Evolutionary conservation across 2,113 vertebrate genomes (phyloP), one percentile per base, ranked within the genome.

Genomic region (Phylloscopus trochiloides): DNA sequence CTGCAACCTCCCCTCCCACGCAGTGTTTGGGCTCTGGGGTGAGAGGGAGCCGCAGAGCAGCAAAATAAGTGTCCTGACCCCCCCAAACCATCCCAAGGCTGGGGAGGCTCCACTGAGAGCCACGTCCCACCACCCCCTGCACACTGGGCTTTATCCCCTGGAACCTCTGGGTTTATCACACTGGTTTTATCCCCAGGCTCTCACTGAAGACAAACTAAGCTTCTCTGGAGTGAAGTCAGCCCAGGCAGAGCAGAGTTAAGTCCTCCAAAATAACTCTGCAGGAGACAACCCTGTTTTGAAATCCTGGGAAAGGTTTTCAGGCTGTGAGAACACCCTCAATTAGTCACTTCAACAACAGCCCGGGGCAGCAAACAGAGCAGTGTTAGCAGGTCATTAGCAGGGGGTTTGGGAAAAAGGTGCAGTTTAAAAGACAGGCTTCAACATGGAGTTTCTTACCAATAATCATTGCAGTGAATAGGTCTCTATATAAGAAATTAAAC

Each of bases 401-500:
- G 38, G 59, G 80, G 87, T 80, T 95, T 77, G 12, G 20, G 59
- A 79, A 86, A 92, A 90, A 94, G 95, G 78, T 74, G 96, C 91
- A 77, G 92, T 71, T 96, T 97, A 97, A 97, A 95, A 96, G 94
- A 97, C 74, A 97, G 92, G 97, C 97, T 98, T 98, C 95, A 88
- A 97, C 97, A 97, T 94, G 97, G 97, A 97, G 96, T 57, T 96
- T 96, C 99, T 99, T 98, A 99, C 99, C 98, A 80, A 99, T 97
- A 95, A 99, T 99, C 99, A 99, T 99, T 77, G 98, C 62, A 94
- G 98, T 99, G 98, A 99, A 99, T 94, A 99, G 97, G 97, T 99
- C 99, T 98, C 99, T 98, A 97, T 99, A 99, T 94, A 98, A 98
- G 97, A 99, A 97, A 97, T 97, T 98, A 98, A 98, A 99, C 91